phyloP scores from a whole-genome alignment of 2,797 vertebrate genomes.

The Melanotaenia maccullochi region DNA sequence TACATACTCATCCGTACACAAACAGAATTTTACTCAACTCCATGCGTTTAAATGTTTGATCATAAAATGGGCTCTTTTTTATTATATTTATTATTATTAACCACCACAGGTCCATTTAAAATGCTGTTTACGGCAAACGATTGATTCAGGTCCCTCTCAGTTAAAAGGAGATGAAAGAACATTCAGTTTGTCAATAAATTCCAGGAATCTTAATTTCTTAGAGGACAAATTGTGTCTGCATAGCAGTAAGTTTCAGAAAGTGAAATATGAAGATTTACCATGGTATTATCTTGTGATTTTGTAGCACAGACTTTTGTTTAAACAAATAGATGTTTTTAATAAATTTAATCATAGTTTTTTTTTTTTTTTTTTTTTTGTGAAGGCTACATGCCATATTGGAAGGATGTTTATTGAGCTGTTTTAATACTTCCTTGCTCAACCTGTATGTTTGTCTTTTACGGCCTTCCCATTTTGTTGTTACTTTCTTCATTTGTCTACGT shows the following conservation, averaged over 20 bases:
- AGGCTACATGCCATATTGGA: neutral
- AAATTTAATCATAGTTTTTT: neutral
- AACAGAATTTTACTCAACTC: conserved; percentile 34
- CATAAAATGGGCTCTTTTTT: neutral
- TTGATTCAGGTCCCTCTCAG: neutral
- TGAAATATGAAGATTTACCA: neutral
- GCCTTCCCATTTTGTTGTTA: neutral
- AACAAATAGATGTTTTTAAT: neutral
- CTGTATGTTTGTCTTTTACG: neutral
- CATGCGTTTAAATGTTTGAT: conserved; percentile 31
- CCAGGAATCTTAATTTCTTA: neutral
- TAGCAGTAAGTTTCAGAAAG: neutral
- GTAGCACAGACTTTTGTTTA: neutral
- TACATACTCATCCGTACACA: conserved; percentile 17
- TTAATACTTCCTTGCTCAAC: neutral
- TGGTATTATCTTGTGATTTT: neutral
- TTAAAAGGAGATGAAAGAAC: neutral
- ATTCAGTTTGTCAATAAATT: neutral
- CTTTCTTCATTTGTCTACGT: neutral
- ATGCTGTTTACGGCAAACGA: neutral
- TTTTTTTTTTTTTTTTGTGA: neutral
- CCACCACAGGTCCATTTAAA: neutral
- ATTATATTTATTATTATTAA: neutral
- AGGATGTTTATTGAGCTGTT: neutral
- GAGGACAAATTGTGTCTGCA: neutral